Evolutionary conservation across 2,113 vertebrate genomes (phyloP).

Genomic region (Peucedramus taeniatus): DNA sequence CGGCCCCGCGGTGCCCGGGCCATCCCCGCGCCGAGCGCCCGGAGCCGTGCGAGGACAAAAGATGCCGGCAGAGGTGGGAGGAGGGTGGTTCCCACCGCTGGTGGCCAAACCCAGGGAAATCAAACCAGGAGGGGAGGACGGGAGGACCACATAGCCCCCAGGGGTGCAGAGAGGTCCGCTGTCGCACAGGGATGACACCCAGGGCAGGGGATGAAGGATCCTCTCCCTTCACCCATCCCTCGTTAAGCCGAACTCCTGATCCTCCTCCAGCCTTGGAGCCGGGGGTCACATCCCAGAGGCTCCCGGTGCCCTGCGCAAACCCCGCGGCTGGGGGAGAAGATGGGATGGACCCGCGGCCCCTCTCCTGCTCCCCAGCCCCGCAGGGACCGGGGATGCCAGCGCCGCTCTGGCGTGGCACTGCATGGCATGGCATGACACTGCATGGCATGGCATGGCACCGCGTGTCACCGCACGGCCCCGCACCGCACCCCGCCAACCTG

Average conservation of each 20-base stretch:
- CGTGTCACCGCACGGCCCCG: accelerated
- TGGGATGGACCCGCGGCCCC: accelerated
- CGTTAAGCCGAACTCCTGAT: accelerated
- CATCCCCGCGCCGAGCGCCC: accelerated
- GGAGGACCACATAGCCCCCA: accelerated
- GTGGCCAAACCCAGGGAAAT: not conserved
- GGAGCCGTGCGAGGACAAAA: not conserved
- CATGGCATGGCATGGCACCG: not conserved
- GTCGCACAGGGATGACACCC: not conserved
- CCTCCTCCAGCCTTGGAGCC: not conserved
- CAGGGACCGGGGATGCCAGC: not conserved
- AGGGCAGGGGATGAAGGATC: not conserved
- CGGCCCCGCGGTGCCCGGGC: not conserved
- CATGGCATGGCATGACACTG: accelerated
- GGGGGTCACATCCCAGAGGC: not conserved
- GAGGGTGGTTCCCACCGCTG: accelerated
- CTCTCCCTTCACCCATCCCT: not conserved
- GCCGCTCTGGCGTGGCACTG: accelerated
- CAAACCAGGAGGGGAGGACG: not conserved
- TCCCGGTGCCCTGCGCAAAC: accelerated
- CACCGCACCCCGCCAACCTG: not conserved
- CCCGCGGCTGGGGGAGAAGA: not conserved
- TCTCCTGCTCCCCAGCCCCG: accelerated
- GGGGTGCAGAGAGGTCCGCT: not conserved
- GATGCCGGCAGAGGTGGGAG: not conserved